Conservation (phyloP, 1,140 invertebrate genomes). For the Ips typographus region DNA sequence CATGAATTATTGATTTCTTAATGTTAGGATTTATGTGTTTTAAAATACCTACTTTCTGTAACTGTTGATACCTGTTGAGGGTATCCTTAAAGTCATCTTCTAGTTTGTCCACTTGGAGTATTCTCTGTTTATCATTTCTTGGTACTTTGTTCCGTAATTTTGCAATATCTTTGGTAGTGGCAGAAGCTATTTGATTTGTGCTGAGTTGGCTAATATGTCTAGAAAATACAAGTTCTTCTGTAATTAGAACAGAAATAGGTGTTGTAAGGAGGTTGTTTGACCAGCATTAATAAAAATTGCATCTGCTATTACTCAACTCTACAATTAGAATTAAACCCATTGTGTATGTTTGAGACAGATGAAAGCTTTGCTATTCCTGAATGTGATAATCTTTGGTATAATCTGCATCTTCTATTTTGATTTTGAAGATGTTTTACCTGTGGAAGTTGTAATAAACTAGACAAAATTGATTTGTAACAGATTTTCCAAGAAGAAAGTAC, state of each 20-base stretch:
- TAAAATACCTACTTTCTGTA: conserved; percentile 68
- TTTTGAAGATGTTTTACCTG: no score
- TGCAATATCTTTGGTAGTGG: conserved; percentile 72
- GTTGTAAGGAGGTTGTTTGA: no score
- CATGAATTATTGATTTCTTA: conserved; percentile 19
- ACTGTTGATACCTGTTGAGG: conserved; percentile 71
- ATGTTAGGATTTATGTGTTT: background rate
- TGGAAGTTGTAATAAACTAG: no score
- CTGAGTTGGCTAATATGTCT: conserved; percentile 78
- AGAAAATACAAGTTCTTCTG: conserved; percentile 41
- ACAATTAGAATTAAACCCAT: no score
- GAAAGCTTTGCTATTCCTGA: no score
- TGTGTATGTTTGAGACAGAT: no score
- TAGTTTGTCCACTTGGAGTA: conserved; percentile 79
- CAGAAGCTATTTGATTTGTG: conserved; percentile 73
- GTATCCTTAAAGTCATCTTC: conserved; percentile 79
- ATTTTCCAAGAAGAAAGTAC: no score
- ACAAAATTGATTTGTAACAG: no score
- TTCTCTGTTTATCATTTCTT: conserved; percentile 73
- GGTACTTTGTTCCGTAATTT: conserved; percentile 66
- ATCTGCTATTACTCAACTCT: conserved; percentile 5
- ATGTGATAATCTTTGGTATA: no score
- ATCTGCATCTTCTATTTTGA: no score
- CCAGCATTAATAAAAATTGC: background rate
- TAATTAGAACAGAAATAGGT: background rate